Conservation (phyloP, 1,140 invertebrate genomes). For the Brachionus plicatilis region DNA sequence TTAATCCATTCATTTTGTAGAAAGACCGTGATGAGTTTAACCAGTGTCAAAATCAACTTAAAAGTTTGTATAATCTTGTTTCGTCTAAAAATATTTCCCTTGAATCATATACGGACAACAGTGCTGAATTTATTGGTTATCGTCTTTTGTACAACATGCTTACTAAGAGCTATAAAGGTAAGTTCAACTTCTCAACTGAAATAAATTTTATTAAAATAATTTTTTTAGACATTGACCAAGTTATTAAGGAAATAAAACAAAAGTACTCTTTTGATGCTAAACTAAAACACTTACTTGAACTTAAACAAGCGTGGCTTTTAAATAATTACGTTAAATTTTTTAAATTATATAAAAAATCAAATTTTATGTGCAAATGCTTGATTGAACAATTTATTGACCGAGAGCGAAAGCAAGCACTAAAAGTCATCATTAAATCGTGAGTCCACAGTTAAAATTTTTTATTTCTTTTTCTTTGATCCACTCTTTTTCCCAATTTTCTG, state of each 20-base stretch:
- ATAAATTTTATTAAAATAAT: background rate
- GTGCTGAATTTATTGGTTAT: slow-evolving; percentile 40
- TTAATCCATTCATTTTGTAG: background rate
- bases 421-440: slow-evolving; percentile 32
- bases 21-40: slow-evolving; percentile 39
- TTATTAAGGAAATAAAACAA: slow-evolving; percentile 34
- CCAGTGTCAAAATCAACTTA: slow-evolving; percentile 40
- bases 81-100: slow-evolving; percentile 4
- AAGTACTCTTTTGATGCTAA: background rate
- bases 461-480: background rate
- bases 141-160: slow-evolving; percentile 38
- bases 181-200: background rate
- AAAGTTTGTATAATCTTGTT: slow-evolving; percentile 39
- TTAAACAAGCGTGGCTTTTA: slow-evolving; percentile 34
- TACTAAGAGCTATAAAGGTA: slow-evolving; percentile 37
- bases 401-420: slow-evolving; percentile 31
- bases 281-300: slow-evolving; percentile 33
- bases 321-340: slow-evolving; percentile 40
- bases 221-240: slow-evolving; percentile 36
- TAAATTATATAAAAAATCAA: slow-evolving; percentile 40
- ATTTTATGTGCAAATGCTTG: slow-evolving; percentile 21
- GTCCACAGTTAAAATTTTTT: slow-evolving; percentile 14
- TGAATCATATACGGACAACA: slow-evolving; percentile 20
- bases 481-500: background rate
- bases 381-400: slow-evolving; percentile 37